Evolutionary conservation across 1,140 invertebrate genomes (phyloP).

Genomic region (Calephelis nemesis): DNA sequence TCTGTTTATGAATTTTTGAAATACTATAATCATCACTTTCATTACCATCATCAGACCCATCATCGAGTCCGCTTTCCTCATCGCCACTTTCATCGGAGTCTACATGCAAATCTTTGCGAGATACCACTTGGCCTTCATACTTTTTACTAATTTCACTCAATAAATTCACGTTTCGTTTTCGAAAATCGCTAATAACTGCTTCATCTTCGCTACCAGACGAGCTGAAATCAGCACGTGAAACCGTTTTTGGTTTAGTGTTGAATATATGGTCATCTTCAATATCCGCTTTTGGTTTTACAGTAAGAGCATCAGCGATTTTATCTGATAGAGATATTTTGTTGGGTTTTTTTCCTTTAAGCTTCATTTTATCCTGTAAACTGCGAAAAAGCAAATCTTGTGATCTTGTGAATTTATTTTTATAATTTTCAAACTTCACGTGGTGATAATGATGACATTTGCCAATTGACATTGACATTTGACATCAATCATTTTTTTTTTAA

Average conservation of each 20-base stretch:
- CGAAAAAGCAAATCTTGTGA: not conserved
- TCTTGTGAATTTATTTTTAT: not conserved
- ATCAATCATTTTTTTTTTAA: too few relatives aligned
- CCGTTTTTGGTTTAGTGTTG: slow-evolving; percentile 75
- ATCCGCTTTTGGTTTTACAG: slow-evolving; percentile 75
- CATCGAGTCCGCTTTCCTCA: not conserved
- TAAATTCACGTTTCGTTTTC: slow-evolving; percentile 82
- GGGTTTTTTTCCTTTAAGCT: slow-evolving; percentile 54
- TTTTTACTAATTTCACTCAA: slow-evolving; percentile 85
- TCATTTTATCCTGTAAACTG: slow-evolving; percentile 18
- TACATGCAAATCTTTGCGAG: slow-evolving; percentile 57
- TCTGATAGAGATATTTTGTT: slow-evolving; percentile 74
- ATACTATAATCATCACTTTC: slow-evolving; percentile 63
- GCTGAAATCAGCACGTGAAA: slow-evolving; percentile 66
- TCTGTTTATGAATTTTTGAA: slow-evolving; percentile 45
- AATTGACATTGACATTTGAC: not conserved
- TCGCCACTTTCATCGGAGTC: slow-evolving; percentile 30
- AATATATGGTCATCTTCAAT: slow-evolving; percentile 79
- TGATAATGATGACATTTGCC: not conserved
- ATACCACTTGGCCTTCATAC: slow-evolving; percentile 86
- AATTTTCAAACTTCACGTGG: not conserved
- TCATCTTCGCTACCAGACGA: slow-evolving; percentile 80
- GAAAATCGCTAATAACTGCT: slow-evolving; percentile 81
- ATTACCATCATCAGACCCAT: slow-evolving; percentile 19
- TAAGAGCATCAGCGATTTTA: slow-evolving; percentile 81